phyloP scores from a whole-genome alignment of 2,888 invertebrate species.

The Torymus texanus region DNA sequence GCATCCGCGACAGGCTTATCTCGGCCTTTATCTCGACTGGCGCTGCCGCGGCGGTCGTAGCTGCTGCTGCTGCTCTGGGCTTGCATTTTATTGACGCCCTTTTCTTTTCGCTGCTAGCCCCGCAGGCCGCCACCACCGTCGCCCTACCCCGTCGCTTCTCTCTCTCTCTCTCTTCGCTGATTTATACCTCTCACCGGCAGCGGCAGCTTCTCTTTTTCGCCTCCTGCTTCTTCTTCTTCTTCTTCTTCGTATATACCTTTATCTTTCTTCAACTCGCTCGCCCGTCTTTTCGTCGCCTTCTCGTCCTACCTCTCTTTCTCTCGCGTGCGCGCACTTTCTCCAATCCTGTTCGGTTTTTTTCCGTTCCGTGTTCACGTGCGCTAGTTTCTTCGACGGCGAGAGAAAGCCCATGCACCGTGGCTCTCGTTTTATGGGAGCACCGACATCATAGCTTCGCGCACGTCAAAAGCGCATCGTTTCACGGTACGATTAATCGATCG shows the following conservation, averaged over 20 bases:
- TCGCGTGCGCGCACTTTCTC: not conserved
- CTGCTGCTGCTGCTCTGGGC: slow-evolving; percentile 57
- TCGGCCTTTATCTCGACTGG: slow-evolving; percentile 63
- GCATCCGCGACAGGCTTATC: slow-evolving; percentile 66
- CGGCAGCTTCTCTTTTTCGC: slow-evolving; percentile 36
- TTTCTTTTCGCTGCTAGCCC: slow-evolving; percentile 19
- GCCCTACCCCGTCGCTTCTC: not conserved
- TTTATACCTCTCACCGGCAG: slow-evolving; percentile 50
- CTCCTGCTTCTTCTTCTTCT: slow-evolving; percentile 30
- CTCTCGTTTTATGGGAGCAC: not conserved
- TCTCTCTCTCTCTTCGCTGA: slow-evolving; percentile 23
- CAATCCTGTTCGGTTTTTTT: not conserved
- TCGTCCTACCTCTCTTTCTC: not conserved
- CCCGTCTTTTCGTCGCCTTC: not conserved
- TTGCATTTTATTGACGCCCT: slow-evolving; percentile 71
- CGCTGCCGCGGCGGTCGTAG: too few relatives aligned
- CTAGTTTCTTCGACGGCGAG: slow-evolving; percentile 1
- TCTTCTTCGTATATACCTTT: slow-evolving; percentile 14
- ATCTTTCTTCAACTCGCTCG: slow-evolving; percentile 15
- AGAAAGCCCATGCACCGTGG: not conserved
- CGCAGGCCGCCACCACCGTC: not conserved
- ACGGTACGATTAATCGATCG: slow-evolving; percentile 33
- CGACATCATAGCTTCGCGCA: slow-evolving; percentile 23
- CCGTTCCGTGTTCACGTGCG: slow-evolving; percentile 2
- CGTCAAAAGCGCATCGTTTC: slow-evolving; percentile 30